These are phyloP conservation scores for Calidris pugnax DNA, from an alignment of 2,113 vertebrate species.

Conservation along the genomic window DNA sequence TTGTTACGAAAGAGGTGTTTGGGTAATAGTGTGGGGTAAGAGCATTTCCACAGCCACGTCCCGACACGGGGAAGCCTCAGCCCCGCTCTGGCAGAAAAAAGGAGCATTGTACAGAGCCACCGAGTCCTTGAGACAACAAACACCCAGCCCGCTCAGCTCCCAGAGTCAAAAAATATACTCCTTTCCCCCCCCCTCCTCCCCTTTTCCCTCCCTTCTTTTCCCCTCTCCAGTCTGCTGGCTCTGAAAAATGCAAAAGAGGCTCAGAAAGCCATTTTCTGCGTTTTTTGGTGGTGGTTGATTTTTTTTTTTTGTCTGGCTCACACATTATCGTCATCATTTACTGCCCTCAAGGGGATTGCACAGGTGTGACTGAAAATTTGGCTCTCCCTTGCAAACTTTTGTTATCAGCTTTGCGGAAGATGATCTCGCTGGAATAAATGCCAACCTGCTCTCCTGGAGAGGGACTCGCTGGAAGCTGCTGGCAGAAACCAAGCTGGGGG, in stretches of 20 bases:
- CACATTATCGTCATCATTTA: slow-evolving; percentile 54
- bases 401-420: slow-evolving; percentile 34
- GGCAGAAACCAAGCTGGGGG: slow-evolving; percentile 21
- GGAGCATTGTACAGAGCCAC: neutral
- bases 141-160: neutral
- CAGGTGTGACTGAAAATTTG: slow-evolving; percentile 57
- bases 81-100: neutral
- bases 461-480: neutral
- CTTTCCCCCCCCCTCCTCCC: neutral
- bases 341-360: slow-evolving; percentile 57
- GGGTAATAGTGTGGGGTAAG: neutral
- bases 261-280: slow-evolving; percentile 40
- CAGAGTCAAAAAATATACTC: neutral
- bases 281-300: too few species aligned
- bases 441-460: slow-evolving; percentile 37
- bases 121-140: slow-evolving; percentile 3
- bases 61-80: accelerated
- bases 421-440: slow-evolving; percentile 32
- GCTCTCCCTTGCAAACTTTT: slow-evolving; percentile 59
- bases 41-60: neutral
- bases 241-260: slow-evolving; percentile 51
- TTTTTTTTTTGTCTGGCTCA: slow-evolving; percentile 19
- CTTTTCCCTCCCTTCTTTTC: too few species aligned
- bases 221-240: neutral
- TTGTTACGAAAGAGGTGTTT: neutral